phyloP scores from a whole-genome alignment of 2,888 invertebrate genomes.

The Nymphalis polychloros region DNA sequence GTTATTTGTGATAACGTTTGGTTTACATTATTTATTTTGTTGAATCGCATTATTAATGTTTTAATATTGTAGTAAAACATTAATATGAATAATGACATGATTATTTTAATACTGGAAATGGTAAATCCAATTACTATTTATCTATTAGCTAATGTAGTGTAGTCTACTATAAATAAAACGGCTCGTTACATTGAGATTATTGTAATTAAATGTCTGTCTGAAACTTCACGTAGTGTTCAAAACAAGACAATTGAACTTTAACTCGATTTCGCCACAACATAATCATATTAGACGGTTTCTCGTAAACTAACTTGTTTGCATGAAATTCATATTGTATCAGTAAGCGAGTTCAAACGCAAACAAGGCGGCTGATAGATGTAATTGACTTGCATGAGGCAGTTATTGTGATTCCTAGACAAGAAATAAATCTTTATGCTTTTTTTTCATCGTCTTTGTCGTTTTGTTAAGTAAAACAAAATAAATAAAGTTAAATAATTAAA shows the following conservation, averaged over 20 bases:
- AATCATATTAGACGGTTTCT: constrained; percentile 67
- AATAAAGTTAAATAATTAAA: too few species aligned
- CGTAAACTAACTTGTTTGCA: constrained; percentile 60
- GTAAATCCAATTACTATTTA: constrained; percentile 20
- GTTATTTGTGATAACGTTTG: not conserved
- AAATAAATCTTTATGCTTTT: not conserved
- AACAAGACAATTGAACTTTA: constrained; percentile 60
- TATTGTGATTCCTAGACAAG: constrained; percentile 64
- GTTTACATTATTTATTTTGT: not conserved
- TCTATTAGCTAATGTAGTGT: constrained; percentile 33
- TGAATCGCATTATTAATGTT: too few species aligned
- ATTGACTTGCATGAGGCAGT: constrained; percentile 77
- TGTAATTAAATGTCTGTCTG: constrained; percentile 2
- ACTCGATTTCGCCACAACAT: constrained; percentile 60
- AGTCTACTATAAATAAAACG: constrained; percentile 10
- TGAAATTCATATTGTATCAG: constrained; percentile 72
- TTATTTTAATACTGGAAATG: too few species aligned
- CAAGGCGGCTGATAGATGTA: constrained; percentile 74
- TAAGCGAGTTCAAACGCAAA: constrained; percentile 61
- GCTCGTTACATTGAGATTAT: not conserved
- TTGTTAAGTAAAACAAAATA: too few species aligned
- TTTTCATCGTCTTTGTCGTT: too few species aligned
- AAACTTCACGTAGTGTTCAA: constrained; percentile 4
- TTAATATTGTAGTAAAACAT: too few species aligned
- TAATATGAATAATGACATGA: too few species aligned